Evolutionary conservation across 2,888 invertebrate species (phyloP).

Genomic region (Pyrocoelia pectoralis): DNA sequence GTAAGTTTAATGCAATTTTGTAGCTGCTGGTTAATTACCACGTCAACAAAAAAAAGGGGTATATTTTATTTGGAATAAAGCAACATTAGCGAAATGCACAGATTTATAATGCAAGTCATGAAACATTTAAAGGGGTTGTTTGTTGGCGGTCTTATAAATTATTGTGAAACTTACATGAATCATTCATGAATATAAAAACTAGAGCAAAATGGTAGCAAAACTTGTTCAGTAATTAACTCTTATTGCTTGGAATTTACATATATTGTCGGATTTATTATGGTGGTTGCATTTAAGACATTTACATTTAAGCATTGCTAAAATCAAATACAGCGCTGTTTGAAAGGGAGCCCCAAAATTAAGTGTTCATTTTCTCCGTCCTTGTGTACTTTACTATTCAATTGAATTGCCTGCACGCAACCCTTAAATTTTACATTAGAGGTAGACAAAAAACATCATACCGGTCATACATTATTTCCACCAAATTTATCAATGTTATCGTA

Average conservation of each 20-base stretch:
- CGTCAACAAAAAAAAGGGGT: background rate
- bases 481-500: slow-evolving; percentile 10
- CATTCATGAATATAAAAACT: slow-evolving; percentile 25
- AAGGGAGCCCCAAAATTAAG: no score
- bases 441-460: background rate
- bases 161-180: slow-evolving; percentile 20
- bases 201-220: slow-evolving; percentile 21
- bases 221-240: slow-evolving; percentile 18
- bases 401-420: background rate
- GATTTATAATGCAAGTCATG: slow-evolving; percentile 20
- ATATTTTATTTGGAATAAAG: slow-evolving; percentile 9
- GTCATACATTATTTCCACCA: background rate
- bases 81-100: slow-evolving; percentile 14
- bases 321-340: background rate
- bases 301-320: no score
- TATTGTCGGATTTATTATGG: slow-evolving; percentile 2
- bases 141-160: slow-evolving; percentile 22
- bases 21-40: slow-evolving; percentile 5
- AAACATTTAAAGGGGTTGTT: slow-evolving; percentile 18
- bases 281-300: background rate
- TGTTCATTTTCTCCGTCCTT: background rate
- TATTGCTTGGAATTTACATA: slow-evolving; percentile 18
- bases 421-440: background rate
- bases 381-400: no score
- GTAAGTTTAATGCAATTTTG: slow-evolving; percentile 9